Base-by-base conservation (phyloP, 2,888 invertebrate species). In the Listrodromus nycthemerus region DNA sequence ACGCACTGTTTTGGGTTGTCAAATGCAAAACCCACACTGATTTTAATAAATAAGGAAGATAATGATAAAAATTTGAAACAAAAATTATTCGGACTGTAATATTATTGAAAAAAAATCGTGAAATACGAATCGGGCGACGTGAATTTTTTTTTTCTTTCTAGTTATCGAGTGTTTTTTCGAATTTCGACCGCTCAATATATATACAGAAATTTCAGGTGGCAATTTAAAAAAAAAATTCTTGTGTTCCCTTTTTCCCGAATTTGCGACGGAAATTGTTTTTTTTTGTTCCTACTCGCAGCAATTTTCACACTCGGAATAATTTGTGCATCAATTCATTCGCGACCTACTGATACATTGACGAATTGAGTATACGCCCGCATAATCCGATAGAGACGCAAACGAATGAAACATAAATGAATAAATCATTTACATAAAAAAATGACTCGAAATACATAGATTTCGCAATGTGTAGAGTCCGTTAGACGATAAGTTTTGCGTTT, bases 401-500 rank as follows among this genome's bases (percentile, higher is more conserved):
- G 21, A 19, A 55, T 19, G 30, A 61, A 27, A 73, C 7, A 30
- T 61, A 24, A 41, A 19, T 8, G 7, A 33, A 37, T 10, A 41
- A 65, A 65, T 16, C 33, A 65, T n/a, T 19, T 5, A 41, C 21
- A 41, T 0, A 4, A 58, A 10, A 74, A 75, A 63, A 80, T 82
- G 63, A 63, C 77, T 80, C 80, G 80, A 85, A 83, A 70, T 83
- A 81, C 52, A 55, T 85, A 86, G 83, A 87, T 71, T 85, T 82
- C 61, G 73, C 74, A 86, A 81, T 88, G 81, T 86, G 77, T 86
- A 85, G 84, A 84, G 75, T 85, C 80, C 77, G 69, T 82, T 92
- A 92, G 91, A 89, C 87, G 83, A 85, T 92, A 92, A 92, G 93
- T 90, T 92, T 89, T 91, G 89, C 90, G 91, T 92, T 91, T 89